These are phyloP conservation scores for Saxidomus purpurata DNA, from an alignment of 1,140 invertebrate genomes.

Conservation along the genomic window DNA sequence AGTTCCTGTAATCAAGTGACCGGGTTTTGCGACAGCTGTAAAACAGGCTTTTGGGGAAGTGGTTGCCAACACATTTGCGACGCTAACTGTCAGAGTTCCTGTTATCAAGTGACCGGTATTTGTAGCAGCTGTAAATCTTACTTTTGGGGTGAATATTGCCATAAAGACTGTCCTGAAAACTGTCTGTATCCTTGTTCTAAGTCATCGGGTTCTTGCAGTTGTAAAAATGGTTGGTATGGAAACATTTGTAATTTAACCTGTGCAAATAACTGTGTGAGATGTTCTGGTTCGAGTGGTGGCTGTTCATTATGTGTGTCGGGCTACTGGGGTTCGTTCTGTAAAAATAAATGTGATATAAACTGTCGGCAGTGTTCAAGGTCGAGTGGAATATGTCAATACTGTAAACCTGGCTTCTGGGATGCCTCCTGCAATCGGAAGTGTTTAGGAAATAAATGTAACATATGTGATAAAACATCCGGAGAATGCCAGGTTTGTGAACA, in stretches of 20 bases:
- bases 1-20: neutral
- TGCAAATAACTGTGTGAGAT: neutral
- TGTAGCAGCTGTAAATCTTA: neutral
- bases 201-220: neutral
- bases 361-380: neutral
- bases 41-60: neutral
- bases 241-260: neutral
- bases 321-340: neutral
- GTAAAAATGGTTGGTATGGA: slow-evolving; percentile 9
- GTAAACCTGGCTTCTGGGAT: neutral
- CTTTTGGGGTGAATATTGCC: neutral
- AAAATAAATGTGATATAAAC: neutral
- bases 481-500: neutral
- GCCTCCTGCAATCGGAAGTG: neutral
- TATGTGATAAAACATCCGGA: neutral
- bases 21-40: neutral
- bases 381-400: neutral
- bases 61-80: no score
- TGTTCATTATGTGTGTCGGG: neutral
- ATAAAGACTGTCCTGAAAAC: neutral
- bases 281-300: neutral
- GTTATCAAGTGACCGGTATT: neutral
- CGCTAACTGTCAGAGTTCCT: no score
- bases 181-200: neutral
- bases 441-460: neutral